Evolutionary conservation across 2,888 invertebrate species (phyloP), one percentile per base, ranked within the genome.

Genomic region (Watsonalla cultraria): DNA sequence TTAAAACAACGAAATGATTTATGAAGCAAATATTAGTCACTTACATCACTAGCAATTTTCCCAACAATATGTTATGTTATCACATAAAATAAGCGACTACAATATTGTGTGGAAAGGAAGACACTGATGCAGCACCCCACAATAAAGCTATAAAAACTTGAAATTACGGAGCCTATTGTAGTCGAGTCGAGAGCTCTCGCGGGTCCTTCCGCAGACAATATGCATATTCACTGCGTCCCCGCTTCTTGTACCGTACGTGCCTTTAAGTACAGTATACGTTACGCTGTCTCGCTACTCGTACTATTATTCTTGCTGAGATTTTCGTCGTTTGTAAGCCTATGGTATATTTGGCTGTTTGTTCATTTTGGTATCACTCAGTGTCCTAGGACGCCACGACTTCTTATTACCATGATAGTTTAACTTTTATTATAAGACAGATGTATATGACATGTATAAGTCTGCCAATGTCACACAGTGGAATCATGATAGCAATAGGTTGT

Each of bases 131-230:
- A 54, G 52, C 48, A 45, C 52, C 51, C 39, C 54, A 56, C 74
- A 76, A 74, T 75, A 72, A 68, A 64, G 67, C 66, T 71, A 75
- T 76, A 76, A 77, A 77, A 77, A 77, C 78, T 70, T 68, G 71
- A 66, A 77, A 77, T 77, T 77, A 78, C 82, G 57, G 62, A 65
- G 76, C 74, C 84, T 76, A 85, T 85, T 85, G 86, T 85, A 69
- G 64, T 62, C 65, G 65, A 62, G 60, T 61, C 67, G 72, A 84
- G 84, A 74, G 80, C 81, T 78, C 80, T 79, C 54, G 55, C 65
- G 59, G 62, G 69, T 76, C 70, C 67, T 62, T 70, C 59, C 54
- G 68, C 80, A 82, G 80, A 84, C 85, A 85, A 83, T 84, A 83
- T 84, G 85, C 84, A 84, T 80, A 80, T 83, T 78, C 82, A 72